phyloP scores from a whole-genome alignment of 2,797 vertebrate genomes.

The Sphenopsis melanotis region DNA sequence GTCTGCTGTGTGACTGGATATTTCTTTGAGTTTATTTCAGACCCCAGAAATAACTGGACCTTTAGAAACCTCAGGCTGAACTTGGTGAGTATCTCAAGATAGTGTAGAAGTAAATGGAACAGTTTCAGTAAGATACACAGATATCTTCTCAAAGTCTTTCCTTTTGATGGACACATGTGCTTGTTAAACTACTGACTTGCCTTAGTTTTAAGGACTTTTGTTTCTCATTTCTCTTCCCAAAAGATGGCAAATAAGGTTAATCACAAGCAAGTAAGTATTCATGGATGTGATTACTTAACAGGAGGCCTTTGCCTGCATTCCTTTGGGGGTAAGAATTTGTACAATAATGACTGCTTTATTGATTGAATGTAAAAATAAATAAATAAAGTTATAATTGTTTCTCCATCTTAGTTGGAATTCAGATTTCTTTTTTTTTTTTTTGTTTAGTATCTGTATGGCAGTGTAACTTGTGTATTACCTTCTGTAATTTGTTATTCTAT shows the following conservation, averaged over 20 bases:
- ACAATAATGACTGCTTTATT: neutral
- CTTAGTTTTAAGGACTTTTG: neutral
- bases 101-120: neutral
- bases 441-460: neutral
- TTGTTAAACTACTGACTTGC: neutral
- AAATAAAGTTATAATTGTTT: neutral
- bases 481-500: neutral
- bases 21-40: neutral
- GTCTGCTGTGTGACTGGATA: neutral
- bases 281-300: neutral
- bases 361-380: neutral
- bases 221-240: neutral
- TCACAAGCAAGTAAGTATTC: neutral
- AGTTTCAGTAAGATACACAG: neutral
- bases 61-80: neutral
- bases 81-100: neutral
- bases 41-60: neutral
- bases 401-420: neutral
- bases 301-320: neutral
- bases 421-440: neutral
- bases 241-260: neutral
- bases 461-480: neutral
- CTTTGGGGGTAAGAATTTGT: neutral
- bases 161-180: neutral
- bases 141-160: neutral